Evolutionary conservation across 2,113 vertebrate genomes (phyloP).

Genomic region (Miniopterus natalensis): DNA sequence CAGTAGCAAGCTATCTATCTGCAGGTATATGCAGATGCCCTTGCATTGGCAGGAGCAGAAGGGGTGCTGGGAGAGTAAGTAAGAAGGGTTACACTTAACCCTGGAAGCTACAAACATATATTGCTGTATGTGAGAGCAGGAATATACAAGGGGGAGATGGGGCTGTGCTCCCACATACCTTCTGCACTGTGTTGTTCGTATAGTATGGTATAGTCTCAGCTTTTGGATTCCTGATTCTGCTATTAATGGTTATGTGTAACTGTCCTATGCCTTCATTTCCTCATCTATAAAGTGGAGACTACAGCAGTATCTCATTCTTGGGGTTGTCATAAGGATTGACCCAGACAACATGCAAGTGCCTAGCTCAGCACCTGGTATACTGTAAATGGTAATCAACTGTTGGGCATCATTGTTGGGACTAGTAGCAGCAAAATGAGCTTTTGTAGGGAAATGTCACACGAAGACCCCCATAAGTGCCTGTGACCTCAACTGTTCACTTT

Average conservation of each 20-base stretch:
- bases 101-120: background rate
- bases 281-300: background rate
- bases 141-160: background rate
- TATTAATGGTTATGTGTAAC: background rate
- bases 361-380: background rate
- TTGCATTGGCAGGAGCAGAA: background rate
- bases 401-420: background rate
- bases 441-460: background rate
- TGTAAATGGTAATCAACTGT: background rate
- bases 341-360: background rate
- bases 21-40: background rate
- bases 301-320: background rate
- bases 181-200: background rate
- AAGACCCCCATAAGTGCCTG: background rate
- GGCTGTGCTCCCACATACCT: background rate
- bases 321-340: background rate
- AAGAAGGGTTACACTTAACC: background rate
- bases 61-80: background rate
- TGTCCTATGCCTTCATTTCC: background rate
- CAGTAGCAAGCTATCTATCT: background rate
- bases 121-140: background rate
- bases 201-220: background rate
- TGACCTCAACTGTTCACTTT: background rate
- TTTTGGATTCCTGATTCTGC: background rate
- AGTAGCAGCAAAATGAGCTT: background rate